Percentiles rank a stretch among this genome's conserved stretches.
Conservation (phyloP, 2,888 invertebrate species). For the Sipha maydis region DNA sequence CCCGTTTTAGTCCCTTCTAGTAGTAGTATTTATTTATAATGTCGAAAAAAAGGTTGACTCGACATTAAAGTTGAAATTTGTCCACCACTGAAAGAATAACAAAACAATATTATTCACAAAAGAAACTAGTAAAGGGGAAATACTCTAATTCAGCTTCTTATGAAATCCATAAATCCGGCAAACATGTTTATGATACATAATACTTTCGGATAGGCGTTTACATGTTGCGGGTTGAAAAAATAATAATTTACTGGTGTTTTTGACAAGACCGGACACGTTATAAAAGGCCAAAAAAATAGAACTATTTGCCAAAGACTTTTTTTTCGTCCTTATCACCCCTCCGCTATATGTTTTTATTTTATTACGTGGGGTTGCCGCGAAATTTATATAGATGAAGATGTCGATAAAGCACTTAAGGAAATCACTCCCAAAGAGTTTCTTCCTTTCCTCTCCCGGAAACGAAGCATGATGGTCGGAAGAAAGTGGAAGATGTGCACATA, state of each 20-base stretch:
- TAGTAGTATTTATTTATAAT: conserved; percentile 39
- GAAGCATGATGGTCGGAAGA: neutral
- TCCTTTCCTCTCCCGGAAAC: conserved; percentile 36
- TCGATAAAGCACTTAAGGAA: conserved; percentile 62
- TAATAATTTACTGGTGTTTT: conserved; percentile 60
- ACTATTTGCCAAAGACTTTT: conserved; percentile 41
- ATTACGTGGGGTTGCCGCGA: conserved; percentile 55
- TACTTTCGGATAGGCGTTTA: conserved; percentile 49
- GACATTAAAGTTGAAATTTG: conserved; percentile 57
- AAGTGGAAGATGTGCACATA: conserved; percentile 7
- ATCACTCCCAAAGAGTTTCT: conserved; percentile 52
- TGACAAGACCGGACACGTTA: conserved; percentile 60
- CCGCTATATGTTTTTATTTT: conserved; percentile 50
- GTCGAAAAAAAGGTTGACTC: conserved; percentile 55
- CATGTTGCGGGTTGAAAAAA: conserved; percentile 35
- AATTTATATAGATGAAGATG: conserved; percentile 61
- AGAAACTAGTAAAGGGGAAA: conserved; percentile 44
- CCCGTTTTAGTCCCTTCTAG: neutral
- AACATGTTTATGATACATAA: conserved; percentile 50
- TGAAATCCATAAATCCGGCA: conserved; percentile 52
- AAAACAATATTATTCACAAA: conserved; percentile 56
- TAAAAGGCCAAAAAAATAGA: conserved; percentile 48
- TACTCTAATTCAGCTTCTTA: conserved; percentile 48
- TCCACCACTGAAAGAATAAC: conserved; percentile 39
- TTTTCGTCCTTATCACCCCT: neutral